These are phyloP conservation scores for Oceanodroma leucorhoa DNA, from an alignment of 2,797 vertebrate genomes.

Conservation along the genomic window DNA sequence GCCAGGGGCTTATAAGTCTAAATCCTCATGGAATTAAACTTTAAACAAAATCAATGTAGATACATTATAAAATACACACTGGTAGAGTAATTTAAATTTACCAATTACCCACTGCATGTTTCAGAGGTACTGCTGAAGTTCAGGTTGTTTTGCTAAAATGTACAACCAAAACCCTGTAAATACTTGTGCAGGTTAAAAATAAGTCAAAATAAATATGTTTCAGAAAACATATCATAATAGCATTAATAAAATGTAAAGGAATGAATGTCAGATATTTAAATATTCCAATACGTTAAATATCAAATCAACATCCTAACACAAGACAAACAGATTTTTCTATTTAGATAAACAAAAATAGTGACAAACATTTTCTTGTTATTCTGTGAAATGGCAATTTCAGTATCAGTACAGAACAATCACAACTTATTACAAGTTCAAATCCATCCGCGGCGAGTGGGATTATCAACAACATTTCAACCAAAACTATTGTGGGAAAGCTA, in stretches of 20 bases:
- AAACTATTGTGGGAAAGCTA: not conserved
- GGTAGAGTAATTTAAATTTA: not conserved
- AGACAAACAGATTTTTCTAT: not conserved
- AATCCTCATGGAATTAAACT: not conserved
- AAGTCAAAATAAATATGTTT: not conserved
- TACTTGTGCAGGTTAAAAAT: not conserved
- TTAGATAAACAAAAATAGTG: not conserved
- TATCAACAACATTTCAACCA: not conserved
- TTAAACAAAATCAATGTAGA: not conserved
- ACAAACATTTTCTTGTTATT: not conserved
- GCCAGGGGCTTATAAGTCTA: not conserved
- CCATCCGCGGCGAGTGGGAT: accelerated
- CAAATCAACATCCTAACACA: not conserved
- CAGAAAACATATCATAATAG: not conserved
- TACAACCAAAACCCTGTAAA: not conserved
- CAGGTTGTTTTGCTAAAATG: not conserved
- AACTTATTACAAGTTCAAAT: not conserved
- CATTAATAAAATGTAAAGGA: not conserved
- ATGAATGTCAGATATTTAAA: not conserved
- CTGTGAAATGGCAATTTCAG: not conserved
- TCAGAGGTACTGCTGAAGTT: not conserved
- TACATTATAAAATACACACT: not conserved
- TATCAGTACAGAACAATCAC: not conserved
- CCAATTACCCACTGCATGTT: not conserved
- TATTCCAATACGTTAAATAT: not conserved